phyloP scores from a whole-genome alignment of 2,888 invertebrate species.

The Alentia gelatinosa region DNA sequence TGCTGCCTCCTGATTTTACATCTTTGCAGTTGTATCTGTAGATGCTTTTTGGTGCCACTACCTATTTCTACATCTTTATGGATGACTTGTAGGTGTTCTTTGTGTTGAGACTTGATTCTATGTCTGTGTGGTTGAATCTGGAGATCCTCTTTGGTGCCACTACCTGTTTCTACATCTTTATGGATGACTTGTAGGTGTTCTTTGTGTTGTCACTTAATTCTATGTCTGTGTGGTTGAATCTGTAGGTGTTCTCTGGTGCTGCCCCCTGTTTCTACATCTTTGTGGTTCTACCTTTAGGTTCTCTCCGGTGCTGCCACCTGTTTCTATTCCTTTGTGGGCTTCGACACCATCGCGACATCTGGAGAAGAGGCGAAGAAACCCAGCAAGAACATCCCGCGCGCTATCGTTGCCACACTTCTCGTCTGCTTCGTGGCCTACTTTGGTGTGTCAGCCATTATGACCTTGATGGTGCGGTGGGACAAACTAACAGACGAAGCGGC shows the following conservation, averaged over 20 bases:
- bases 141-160: too few relatives aligned
- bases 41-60: conserved; percentile 64
- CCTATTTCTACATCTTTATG: conserved; percentile 65
- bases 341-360: conserved; percentile 65
- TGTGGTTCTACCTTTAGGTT: conserved; percentile 52
- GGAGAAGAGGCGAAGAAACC: conserved; percentile 64
- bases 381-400: conserved; percentile 61
- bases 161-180: too few relatives aligned
- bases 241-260: too few relatives aligned
- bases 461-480: conserved; percentile 73
- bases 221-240: too few relatives aligned
- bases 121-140: too few relatives aligned
- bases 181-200: too few relatives aligned
- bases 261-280: too few relatives aligned
- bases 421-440: conserved; percentile 76
- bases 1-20: too few relatives aligned
- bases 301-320: conserved; percentile 64
- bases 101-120: too few relatives aligned
- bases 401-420: conserved; percentile 63
- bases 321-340: conserved; percentile 65
- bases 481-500: conserved; percentile 68
- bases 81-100: too few relatives aligned
- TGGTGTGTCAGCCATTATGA: conserved; percentile 72
- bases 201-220: too few relatives aligned
- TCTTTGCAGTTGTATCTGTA: neutral